Evolutionary conservation across 2,888 invertebrate species (phyloP).

Genomic region (Drosophila anomelani): DNA sequence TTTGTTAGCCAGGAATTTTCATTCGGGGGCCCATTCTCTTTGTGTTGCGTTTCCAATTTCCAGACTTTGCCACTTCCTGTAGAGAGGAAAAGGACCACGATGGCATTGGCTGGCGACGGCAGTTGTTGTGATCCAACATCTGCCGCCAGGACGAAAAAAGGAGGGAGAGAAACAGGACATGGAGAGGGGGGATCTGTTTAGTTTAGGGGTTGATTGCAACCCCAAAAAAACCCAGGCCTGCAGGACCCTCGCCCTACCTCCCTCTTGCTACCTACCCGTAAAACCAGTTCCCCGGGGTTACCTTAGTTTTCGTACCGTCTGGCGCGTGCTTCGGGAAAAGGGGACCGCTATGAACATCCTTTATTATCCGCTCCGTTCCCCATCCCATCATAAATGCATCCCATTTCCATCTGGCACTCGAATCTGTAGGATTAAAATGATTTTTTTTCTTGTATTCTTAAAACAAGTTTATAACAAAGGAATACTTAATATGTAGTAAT

Average conservation of each 20-base stretch:
- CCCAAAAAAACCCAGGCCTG: slow-evolving; percentile 48
- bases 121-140: slow-evolving; percentile 46
- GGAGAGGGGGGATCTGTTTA: slow-evolving; percentile 44
- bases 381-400: slow-evolving; percentile 9
- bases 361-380: slow-evolving; percentile 27
- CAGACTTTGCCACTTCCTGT: slow-evolving; percentile 41
- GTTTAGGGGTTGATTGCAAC: slow-evolving; percentile 58
- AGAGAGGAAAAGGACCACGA: slow-evolving; percentile 7
- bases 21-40: slow-evolving; percentile 26
- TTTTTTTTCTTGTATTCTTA: slow-evolving; percentile 6
- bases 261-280: slow-evolving; percentile 10
- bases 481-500: slow-evolving; percentile 1
- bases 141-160: slow-evolving; percentile 23
- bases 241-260: slow-evolving; percentile 37
- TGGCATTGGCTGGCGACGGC: slow-evolving; percentile 9
- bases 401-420: slow-evolving; percentile 36
- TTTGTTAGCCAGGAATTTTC: slow-evolving; percentile 24
- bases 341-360: slow-evolving; percentile 33
- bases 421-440: slow-evolving; percentile 28
- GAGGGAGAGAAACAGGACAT: slow-evolving; percentile 1
- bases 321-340: slow-evolving; percentile 64
- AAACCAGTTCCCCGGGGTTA: slow-evolving; percentile 67
- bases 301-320: slow-evolving; percentile 54
- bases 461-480: slow-evolving; percentile 25
- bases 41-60: slow-evolving; percentile 18